phyloP scores from a whole-genome alignment of 2,888 invertebrate species.

The Xylocampa areola region DNA sequence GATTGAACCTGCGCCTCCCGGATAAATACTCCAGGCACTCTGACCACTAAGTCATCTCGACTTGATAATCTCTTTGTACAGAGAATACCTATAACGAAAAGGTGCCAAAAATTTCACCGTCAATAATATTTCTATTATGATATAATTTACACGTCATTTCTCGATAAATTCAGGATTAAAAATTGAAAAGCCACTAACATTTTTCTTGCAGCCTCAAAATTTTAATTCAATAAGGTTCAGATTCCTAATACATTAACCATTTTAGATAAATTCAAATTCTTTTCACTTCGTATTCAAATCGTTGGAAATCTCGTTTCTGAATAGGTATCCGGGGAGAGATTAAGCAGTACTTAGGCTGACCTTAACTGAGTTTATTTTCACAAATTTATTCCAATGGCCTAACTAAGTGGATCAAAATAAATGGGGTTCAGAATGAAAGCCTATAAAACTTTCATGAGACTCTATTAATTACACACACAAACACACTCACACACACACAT shows the following conservation, averaged over 20 bases:
- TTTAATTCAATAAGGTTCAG: not conserved
- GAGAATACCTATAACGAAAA: too few relatives aligned
- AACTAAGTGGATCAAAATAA: slow-evolving; percentile 22
- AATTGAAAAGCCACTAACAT: too few relatives aligned
- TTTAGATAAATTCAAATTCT: slow-evolving; percentile 24
- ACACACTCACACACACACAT: too few relatives aligned
- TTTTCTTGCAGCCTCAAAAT: too few relatives aligned
- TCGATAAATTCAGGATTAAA: too few relatives aligned
- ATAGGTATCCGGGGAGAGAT: slow-evolving; percentile 36
- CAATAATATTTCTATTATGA: too few relatives aligned
- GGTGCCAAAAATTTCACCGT: too few relatives aligned
- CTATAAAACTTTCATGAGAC: not conserved
- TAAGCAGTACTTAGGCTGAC: slow-evolving; percentile 34
- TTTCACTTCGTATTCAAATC: slow-evolving; percentile 33
- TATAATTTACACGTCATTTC: too few relatives aligned
- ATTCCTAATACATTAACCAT: slow-evolving; percentile 24
- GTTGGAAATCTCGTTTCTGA: slow-evolving; percentile 21
- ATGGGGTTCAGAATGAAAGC: slow-evolving; percentile 24
- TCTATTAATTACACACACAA: not conserved
- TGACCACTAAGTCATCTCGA: too few relatives aligned
- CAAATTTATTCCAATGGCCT: slow-evolving; percentile 38
- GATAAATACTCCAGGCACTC: too few relatives aligned
- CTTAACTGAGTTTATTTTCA: slow-evolving; percentile 28
- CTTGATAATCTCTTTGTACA: too few relatives aligned
- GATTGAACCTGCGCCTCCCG: too few relatives aligned